Percentiles rank a stretch among this genome's conserved stretches.
phyloP scores from a whole-genome alignment of 2,888 invertebrate species.

The Hyposoter didymator region DNA sequence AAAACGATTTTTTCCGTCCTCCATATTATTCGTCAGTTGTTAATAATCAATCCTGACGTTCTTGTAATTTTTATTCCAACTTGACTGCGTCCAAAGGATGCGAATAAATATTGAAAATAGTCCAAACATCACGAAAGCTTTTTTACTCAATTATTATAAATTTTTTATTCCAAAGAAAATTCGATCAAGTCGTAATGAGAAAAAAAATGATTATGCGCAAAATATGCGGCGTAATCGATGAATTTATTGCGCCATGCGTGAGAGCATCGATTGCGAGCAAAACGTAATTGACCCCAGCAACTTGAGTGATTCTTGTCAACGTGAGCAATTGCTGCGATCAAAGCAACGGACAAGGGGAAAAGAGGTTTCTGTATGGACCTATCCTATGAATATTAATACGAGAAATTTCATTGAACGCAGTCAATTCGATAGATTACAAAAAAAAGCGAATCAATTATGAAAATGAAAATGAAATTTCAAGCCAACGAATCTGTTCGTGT shows the following conservation, averaged over 20 bases:
- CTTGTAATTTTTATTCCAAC: neutral
- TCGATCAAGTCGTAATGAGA: neutral
- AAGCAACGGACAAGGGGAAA: neutral
- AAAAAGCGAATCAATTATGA: neutral
- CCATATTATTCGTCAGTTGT: neutral
- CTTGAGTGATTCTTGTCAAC: slow-evolving; percentile 1
- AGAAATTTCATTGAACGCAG: neutral
- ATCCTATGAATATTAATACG: neutral
- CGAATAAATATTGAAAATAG: neutral
- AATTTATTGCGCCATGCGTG: slow-evolving; percentile 11
- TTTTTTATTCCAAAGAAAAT: neutral
- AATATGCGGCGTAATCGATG: neutral
- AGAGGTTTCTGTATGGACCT: neutral
- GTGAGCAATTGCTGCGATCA: slow-evolving; percentile 2
- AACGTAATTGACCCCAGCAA: slow-evolving; percentile 53
- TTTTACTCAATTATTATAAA: neutral
- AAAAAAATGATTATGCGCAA: neutral
- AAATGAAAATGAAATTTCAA: neutral
- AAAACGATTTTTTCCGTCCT: neutral
- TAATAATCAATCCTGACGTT: neutral
- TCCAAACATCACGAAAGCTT: neutral
- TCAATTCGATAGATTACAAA: neutral
- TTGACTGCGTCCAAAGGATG: neutral
- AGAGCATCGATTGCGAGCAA: slow-evolving; percentile 29
- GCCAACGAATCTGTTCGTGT: neutral